Base-by-base conservation (phyloP, 2,797 vertebrate genomes). In the Helicolenus hilgendorfi region DNA sequence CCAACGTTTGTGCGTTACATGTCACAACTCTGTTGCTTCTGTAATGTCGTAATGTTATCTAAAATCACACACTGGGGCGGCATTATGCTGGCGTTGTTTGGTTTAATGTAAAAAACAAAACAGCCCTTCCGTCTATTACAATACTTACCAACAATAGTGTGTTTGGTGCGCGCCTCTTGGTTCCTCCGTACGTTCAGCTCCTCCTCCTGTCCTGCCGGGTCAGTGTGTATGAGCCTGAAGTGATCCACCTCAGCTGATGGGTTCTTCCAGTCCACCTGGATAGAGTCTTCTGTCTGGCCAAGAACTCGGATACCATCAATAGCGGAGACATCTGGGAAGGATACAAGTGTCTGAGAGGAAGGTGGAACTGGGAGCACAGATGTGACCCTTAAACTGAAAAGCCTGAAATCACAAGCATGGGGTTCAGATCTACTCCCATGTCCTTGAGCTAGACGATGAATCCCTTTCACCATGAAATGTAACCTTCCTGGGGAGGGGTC, bases 181-280 rank as follows among this genome's bases (percentile, higher is more conserved):
- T 98, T 98, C 92, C 79, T 98, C 74, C 94, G 94, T 20, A 98
- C 97, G 0, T 78, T 89, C 70, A 97, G 86, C 85, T 96, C 94
- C 68, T 97, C 96, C 79, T 97, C 95, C 11, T 96, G 90, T 11
- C 97, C 98, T 4, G 84, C 56, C 0, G 98, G 92, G 64, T 96
- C 96, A 4, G 93, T 96, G 80, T 98, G 97, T 49, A 72, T 98
- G 85, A 99, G 93, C 81, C 97, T 98, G 93, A 98, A 99, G 89
- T 97, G 97, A 93, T 98, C 98, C 64, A 98, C 96, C 8, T 96
- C 94, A 0, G 91, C 81, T 0, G 80, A 73, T 0, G 98, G 98
- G 81, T 98, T 99, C 93, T 98, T 96, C 98, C 98, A 98, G 83
- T 98, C 98, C 88, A 99, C 98, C 36, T 98, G 95, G 35, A 99